Percentiles rank a stretch among this genome's conserved stretches.
phyloP scores from a whole-genome alignment of 2,113 vertebrate genomes.

The Hippocampus abdominalis region DNA sequence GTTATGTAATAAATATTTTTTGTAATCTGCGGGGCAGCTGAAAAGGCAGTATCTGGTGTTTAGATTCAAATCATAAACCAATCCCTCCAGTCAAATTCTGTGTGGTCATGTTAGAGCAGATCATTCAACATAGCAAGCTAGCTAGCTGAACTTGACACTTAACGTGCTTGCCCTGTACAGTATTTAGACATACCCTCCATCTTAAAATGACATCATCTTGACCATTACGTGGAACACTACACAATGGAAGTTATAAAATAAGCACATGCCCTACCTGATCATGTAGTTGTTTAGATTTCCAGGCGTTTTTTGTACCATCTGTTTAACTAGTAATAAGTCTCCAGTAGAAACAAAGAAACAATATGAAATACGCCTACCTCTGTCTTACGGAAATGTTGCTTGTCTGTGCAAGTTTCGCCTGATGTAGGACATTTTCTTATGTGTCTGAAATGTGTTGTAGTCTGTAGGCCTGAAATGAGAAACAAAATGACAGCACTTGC shows the following conservation, averaged over 20 bases:
- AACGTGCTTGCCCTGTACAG: background rate
- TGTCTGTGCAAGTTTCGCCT: slow-evolving; percentile 41
- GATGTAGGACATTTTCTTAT: background rate
- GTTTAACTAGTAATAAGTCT: slow-evolving; percentile 14
- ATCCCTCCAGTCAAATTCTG: background rate
- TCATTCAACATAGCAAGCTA: background rate
- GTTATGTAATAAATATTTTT: slow-evolving; percentile 68
- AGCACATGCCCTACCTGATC: background rate
- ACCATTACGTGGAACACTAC: slow-evolving; percentile 2
- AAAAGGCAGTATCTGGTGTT: slow-evolving; percentile 54
- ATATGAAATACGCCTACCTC: slow-evolving; percentile 41
- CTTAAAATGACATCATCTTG: slow-evolving; percentile 1
- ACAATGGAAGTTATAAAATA: background rate
- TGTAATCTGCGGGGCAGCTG: slow-evolving; percentile 53
- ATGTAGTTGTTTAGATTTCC: slow-evolving; percentile 5
- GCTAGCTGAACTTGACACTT: background rate
- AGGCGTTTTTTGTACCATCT: slow-evolving; percentile 17
- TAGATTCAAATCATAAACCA: slow-evolving; percentile 48
- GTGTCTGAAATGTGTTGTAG: slow-evolving; percentile 22
- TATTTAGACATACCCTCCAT: background rate
- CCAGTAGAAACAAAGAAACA: slow-evolving; percentile 29
- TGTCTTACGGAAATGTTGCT: slow-evolving; percentile 37
- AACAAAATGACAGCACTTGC: slow-evolving; percentile 56
- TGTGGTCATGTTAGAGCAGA: slow-evolving; percentile 25
- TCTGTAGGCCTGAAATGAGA: slow-evolving; percentile 46